phyloP scores from a whole-genome alignment of 1,140 invertebrate genomes.

The Antheraea mylitta region DNA sequence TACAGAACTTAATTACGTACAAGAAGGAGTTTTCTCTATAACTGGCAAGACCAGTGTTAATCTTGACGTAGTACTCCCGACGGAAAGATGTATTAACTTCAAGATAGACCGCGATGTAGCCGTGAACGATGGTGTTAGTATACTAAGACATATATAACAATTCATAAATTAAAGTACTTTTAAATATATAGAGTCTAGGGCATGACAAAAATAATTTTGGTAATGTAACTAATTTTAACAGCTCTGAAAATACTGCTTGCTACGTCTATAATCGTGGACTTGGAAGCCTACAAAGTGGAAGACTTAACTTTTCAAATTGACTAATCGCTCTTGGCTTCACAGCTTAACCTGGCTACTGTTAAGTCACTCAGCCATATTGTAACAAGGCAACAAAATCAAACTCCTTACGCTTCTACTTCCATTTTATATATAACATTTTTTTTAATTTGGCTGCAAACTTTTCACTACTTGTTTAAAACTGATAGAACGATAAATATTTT shows the following conservation, averaged over 20 bases:
- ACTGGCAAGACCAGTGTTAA: conserved; percentile 70
- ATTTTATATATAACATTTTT: not conserved
- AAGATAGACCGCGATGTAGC: conserved; percentile 73
- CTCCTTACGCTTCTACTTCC: not conserved
- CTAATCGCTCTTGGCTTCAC: too few species aligned
- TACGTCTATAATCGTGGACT: too few species aligned
- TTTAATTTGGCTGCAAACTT: not conserved
- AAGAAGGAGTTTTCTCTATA: conserved; percentile 55
- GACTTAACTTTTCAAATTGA: too few species aligned
- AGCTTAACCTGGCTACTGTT: too few species aligned
- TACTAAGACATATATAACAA: not conserved
- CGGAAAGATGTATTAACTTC: conserved; percentile 74
- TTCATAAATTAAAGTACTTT: not conserved
- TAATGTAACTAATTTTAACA: too few species aligned
- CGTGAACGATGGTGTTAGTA: conserved; percentile 69
- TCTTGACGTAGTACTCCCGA: conserved; percentile 80
- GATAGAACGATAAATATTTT: too few species aligned
- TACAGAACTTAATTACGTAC: conserved; percentile 76
- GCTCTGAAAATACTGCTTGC: too few species aligned
- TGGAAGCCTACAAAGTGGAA: too few species aligned
- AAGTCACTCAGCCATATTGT: too few species aligned
- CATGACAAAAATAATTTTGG: too few species aligned
- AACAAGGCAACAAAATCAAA: too few species aligned
- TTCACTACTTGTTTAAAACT: not conserved
- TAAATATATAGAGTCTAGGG: not conserved